Conservation (phyloP, 2,113 vertebrate species). For the Zeus faber region DNA sequence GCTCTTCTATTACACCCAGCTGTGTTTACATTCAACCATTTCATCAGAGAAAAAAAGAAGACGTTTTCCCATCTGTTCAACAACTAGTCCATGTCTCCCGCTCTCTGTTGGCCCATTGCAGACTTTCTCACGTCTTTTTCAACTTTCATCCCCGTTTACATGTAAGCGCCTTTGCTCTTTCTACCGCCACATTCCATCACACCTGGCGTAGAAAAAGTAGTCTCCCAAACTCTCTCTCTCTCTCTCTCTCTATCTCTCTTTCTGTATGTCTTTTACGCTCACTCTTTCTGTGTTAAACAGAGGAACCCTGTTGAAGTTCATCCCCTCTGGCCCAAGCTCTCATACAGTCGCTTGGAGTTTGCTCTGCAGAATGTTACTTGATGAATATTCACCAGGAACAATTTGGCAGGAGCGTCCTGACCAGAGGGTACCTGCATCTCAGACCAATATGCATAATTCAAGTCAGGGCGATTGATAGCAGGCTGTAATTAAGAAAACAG, state of each 20-base stretch:
- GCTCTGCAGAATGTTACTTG: slow-evolving; percentile 18
- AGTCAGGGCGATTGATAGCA: slow-evolving; percentile 34
- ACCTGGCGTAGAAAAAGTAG: slow-evolving; percentile 14
- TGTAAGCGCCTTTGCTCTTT: slow-evolving; percentile 1
- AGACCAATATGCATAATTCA: slow-evolving; percentile 38
- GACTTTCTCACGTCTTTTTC: slow-evolving; percentile 15
- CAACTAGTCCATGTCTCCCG: neutral
- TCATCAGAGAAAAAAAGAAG: slow-evolving; percentile 39
- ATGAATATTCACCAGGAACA: slow-evolving; percentile 35
- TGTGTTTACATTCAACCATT: slow-evolving; percentile 62
- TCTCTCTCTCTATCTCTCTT: neutral
- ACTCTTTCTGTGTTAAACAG: slow-evolving; percentile 12
- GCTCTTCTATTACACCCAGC: slow-evolving; percentile 56
- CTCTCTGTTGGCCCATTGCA: neutral
- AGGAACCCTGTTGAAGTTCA: slow-evolving; percentile 19
- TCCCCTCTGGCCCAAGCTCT: slow-evolving; percentile 1
- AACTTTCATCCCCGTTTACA: slow-evolving; percentile 15
- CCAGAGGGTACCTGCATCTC: slow-evolving; percentile 26
- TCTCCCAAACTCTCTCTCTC: neutral
- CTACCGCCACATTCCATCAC: slow-evolving; percentile 1
- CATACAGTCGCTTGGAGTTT: slow-evolving; percentile 9
- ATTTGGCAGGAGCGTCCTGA: slow-evolving; percentile 26
- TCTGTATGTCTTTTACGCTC: neutral
- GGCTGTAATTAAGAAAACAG: slow-evolving; percentile 37
- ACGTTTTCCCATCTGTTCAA: slow-evolving; percentile 3